Conservation (phyloP, 2,113 vertebrate genomes). For the Hylia prasina region DNA sequence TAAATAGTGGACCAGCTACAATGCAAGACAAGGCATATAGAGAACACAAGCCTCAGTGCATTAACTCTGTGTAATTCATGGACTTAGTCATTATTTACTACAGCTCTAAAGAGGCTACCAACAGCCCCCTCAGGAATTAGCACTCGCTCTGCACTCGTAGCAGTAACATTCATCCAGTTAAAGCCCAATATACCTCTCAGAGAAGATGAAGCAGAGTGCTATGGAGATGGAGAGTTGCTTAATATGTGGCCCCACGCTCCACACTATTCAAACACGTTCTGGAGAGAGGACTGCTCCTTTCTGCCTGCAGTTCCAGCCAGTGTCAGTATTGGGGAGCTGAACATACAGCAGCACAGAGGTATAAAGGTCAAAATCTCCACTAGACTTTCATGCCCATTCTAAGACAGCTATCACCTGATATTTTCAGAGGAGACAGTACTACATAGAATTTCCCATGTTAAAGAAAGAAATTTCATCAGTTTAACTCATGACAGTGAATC, state of each 20-base stretch:
- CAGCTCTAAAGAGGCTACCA: constrained; percentile 22
- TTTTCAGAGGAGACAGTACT: not conserved
- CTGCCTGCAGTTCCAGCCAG: not conserved
- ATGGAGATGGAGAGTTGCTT: not conserved
- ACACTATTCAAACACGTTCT: not conserved
- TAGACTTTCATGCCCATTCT: not conserved
- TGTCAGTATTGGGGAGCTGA: not conserved
- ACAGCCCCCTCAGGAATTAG: constrained; percentile 11
- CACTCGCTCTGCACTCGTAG: not conserved
- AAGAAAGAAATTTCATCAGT: not conserved
- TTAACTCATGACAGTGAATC: not conserved
- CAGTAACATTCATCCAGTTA: not conserved
- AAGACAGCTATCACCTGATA: not conserved
- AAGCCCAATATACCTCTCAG: constrained; percentile 9
- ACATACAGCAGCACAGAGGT: not conserved
- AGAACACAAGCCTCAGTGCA: not conserved
- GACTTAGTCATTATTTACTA: constrained; percentile 36
- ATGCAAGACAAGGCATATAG: not conserved
- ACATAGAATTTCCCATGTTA: not conserved
- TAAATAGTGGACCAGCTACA: not conserved
- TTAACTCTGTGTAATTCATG: constrained; percentile 13
- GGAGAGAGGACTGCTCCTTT: not conserved
- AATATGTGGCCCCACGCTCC: not conserved
- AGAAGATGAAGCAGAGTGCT: not conserved
- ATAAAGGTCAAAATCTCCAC: not conserved